Conservation (phyloP, 1,140 invertebrate species). For the Macrosteles quadrilineatus region DNA sequence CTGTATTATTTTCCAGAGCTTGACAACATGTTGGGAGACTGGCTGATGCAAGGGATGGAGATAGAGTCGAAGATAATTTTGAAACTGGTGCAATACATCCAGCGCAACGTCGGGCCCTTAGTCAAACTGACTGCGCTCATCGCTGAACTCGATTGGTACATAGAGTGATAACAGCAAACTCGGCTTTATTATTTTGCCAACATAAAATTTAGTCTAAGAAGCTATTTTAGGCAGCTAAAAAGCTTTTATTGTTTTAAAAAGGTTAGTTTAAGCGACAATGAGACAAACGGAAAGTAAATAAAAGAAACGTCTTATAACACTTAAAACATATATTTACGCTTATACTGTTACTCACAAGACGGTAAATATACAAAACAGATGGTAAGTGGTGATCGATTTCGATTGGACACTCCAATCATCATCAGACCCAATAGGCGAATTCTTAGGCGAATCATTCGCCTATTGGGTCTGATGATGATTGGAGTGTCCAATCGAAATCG, state of each 20-base stretch:
- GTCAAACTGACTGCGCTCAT: conserved; percentile 62
- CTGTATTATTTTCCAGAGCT: conserved; percentile 61
- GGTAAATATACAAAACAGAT: too few species aligned
- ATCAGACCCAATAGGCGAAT: too few species aligned
- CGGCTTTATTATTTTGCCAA: background rate
- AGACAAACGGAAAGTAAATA: background rate
- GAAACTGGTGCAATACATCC: conserved; percentile 64
- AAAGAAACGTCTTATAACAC: too few species aligned
- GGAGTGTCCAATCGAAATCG: too few species aligned
- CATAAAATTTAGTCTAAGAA: background rate
- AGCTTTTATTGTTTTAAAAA: background rate
- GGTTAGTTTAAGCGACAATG: background rate
- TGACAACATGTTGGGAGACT: conserved; percentile 72
- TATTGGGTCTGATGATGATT: too few species aligned
- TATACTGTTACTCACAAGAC: too few species aligned
- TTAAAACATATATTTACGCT: too few species aligned
- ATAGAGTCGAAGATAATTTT: conserved; percentile 75
- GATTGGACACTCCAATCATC: too few species aligned
- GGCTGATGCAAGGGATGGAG: conserved; percentile 71
- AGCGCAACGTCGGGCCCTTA: conserved; percentile 62
- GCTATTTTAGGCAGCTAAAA: background rate
- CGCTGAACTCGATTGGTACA: conserved; percentile 74
- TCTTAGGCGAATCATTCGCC: background rate
- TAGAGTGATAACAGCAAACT: background rate
- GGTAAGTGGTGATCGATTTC: too few species aligned